phyloP scores from a whole-genome alignment of 1,140 invertebrate genomes.

The Conus ventricosus region DNA sequence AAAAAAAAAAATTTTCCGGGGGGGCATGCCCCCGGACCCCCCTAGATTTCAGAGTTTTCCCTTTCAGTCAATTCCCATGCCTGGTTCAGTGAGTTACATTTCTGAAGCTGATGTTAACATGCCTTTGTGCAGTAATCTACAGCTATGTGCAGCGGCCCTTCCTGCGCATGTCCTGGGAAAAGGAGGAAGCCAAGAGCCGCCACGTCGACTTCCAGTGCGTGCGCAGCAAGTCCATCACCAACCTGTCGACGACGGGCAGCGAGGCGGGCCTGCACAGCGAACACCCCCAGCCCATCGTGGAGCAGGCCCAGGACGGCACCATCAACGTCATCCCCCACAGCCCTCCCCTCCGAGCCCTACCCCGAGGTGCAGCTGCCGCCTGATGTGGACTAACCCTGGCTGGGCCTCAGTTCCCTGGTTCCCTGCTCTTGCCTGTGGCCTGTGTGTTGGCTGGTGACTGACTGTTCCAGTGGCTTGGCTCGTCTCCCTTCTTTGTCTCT shows the following conservation, averaged over 20 bases:
- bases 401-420: too few species aligned
- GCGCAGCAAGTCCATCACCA: conserved; percentile 75
- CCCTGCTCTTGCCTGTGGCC: too few species aligned
- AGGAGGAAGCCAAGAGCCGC: conserved; percentile 98
- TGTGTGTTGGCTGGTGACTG: too few species aligned
- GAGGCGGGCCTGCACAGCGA: conserved; percentile 75
- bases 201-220: conserved; percentile 95
- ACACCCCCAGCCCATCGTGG: conserved; percentile 88
- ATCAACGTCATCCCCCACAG: conserved; percentile 71
- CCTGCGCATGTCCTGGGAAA: conserved; percentile 99
- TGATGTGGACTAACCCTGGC: conserved; percentile 51
- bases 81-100: too few species aligned
- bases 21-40: too few species aligned
- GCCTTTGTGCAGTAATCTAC: conserved; percentile 87
- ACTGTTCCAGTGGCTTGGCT: too few species aligned
- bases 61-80: too few species aligned
- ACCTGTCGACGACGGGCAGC: conserved; percentile 65
- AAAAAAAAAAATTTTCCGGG: too few species aligned
- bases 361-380: conserved; percentile 72
- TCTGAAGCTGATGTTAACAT: too few species aligned
- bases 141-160: conserved; percentile 99
- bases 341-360: conserved; percentile 73
- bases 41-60: too few species aligned
- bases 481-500: too few species aligned
- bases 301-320: conserved; percentile 63